Evolutionary conservation across 2,888 invertebrate species (phyloP), one percentile per base, ranked within the genome.

Genomic region (Halocaridina rubra): DNA sequence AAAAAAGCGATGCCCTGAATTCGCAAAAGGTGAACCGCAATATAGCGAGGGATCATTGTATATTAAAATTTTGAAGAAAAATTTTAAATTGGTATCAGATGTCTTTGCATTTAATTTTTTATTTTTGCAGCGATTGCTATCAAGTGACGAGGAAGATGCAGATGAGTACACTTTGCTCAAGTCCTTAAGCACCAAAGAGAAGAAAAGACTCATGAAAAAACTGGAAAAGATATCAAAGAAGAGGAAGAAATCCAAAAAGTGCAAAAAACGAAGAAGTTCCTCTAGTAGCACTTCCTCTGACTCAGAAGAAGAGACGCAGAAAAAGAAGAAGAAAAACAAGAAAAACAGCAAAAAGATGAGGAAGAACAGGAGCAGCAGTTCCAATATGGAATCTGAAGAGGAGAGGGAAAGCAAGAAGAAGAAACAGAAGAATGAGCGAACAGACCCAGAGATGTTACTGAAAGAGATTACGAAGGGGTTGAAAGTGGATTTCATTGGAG

Each of bases 181-280:
- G 90, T 95, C 96, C 0, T 91, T 98, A 19, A 94, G 95, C 4
- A 95, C 94, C 87, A 96, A 97, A 89, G 97, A 98, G 90, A 98
- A 98, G 91, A 94, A 96, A 89, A 96, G 96, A 90, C 91, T 98
- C 22, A 92, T 98, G n/a, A 97, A 95, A 53, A 89, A 89, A 75
- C 85, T 89, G 8, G 85, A 89, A 19, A 89, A 88, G 74, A 67
- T 89, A 75, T 88, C 88, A 33, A 88, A 88, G 86, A 89, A 88
- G 75, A 86, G 89, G 16, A 88, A 88, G 53, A 80, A 80, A 29
- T 61, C 13, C 4, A 86, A 61, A 32, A 61, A 69, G 30, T 53
- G 64, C 22, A 64, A 24, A n/a, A 53, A 24, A n/a, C 13, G 27
- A 8, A 74, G 30, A 27, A 27, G 78, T 3, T 76, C 76, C 22